Evolutionary conservation across 1,140 invertebrate genomes (phyloP), one percentile per base, ranked within the genome.

Genomic region (Trinorchestia longiramus): DNA sequence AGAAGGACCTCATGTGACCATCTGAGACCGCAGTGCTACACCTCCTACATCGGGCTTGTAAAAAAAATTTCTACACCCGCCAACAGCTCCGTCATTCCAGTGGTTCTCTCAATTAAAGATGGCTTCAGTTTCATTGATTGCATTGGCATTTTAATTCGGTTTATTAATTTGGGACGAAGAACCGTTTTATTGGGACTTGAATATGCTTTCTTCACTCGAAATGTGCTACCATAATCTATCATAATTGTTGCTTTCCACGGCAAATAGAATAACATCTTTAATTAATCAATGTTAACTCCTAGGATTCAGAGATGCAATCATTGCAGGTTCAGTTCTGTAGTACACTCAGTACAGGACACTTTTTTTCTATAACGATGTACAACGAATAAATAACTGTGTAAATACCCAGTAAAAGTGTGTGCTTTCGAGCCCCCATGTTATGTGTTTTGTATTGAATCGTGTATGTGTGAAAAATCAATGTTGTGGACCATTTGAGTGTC

Each of bases 101-200:
- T 19, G 41, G 11, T 42, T 41, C 88, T 90, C 41, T 42, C 88
- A 43, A 19, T 90, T 90, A 15, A 90, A 42, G 88, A 90, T 41
- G 88, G 88, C 42, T 90, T 42, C 4, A 42, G 23, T 42, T 90
- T 41, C 28, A 87, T 90, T 4, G 28, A 43, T 42, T 41, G 17
- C 43, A 90, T 90, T 90, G 88, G 88, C 88, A 90, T 77, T 17
- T 90, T 42, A 42, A 90, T 90, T 90, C 88, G 88, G 88, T 41
- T 42, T 90, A 42, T 15, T 90, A 42, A 19, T 42, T 90, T 90
- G n/a, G n/a, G 88, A 43, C 88, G 36, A 19, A 42, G 41, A 90
- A 43, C 88, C 88, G 88, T 43, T 90, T 90, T 90, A 90, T 90
- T 90, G 43, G 88, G 88, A 90, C 88, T 90, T 90, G 41, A 43